phyloP scores from a whole-genome alignment of 2,888 invertebrate genomes.

The Drosophila heteroneura region DNA sequence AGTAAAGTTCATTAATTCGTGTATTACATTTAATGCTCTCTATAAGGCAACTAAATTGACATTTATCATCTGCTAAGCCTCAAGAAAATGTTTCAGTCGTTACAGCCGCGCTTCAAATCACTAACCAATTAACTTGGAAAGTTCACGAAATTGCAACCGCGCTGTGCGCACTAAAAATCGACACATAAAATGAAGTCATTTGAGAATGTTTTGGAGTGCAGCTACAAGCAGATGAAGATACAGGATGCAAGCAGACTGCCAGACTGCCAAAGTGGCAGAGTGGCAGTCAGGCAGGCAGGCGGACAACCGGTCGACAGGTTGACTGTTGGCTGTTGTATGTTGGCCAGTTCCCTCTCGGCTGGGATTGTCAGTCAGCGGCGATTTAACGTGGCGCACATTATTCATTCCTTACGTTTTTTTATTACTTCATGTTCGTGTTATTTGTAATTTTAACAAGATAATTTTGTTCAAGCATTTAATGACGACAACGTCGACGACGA shows the following conservation, averaged over 20 bases:
- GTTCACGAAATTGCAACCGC: constrained; percentile 75
- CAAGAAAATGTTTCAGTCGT: constrained; percentile 48
- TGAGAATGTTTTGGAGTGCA: constrained; percentile 68
- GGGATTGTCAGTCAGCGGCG: constrained; percentile 68
- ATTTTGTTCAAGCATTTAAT: constrained; percentile 84
- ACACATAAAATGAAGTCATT: constrained; percentile 79
- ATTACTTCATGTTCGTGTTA: constrained; percentile 83
- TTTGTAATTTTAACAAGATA: constrained; percentile 85
- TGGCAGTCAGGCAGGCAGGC: constrained; percentile 15
- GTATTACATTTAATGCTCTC: constrained; percentile 6
- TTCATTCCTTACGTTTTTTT: constrained; percentile 77
- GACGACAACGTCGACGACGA: constrained; percentile 55
- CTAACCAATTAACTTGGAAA: constrained; percentile 76
- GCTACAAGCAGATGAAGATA: constrained; percentile 44
- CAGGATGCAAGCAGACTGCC: constrained; percentile 23
- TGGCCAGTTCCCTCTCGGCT: constrained; percentile 35
- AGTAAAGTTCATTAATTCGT: constrained; percentile 6
- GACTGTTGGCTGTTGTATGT: constrained; percentile 30
- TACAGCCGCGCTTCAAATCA: constrained; percentile 63
- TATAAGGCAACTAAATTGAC: constrained; percentile 31
- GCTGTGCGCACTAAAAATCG: constrained; percentile 71
- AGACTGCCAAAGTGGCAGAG: constrained; percentile 16
- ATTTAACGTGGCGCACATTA: constrained; percentile 80
- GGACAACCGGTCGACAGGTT: constrained; percentile 63
- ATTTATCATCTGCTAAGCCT: constrained; percentile 34